Conservation (phyloP, 2,888 invertebrate species). For the Ormyrus labotus region DNA sequence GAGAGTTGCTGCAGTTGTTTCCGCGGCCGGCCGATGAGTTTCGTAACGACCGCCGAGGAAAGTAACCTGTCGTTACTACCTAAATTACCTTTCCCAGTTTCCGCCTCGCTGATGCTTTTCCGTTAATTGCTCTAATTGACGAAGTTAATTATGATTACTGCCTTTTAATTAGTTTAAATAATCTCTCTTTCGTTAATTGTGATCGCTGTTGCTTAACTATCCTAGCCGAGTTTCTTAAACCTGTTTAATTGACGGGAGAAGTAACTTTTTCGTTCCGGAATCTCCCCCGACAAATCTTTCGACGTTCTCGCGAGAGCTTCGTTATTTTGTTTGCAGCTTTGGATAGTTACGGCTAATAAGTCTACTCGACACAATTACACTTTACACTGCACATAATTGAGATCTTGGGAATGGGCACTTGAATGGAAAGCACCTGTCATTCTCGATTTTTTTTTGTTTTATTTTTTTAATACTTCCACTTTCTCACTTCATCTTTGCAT, state of each 20-base stretch:
- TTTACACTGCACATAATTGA: constrained; percentile 11
- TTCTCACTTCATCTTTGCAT: no score
- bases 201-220: no score
- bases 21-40: constrained; percentile 29
- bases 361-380: background rate
- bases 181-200: background rate
- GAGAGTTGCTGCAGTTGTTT: background rate
- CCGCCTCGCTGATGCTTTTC: background rate
- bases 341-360: background rate
- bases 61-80: constrained; percentile 30
- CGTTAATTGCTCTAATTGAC: constrained; percentile 35
- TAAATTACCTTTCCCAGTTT: constrained; percentile 21
- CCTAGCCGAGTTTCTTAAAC: no score
- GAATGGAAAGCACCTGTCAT: background rate
- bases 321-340: constrained; percentile 38
- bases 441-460: background rate
- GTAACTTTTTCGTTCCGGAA: background rate
- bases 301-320: background rate
- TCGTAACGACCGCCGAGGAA: constrained; percentile 5
- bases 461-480: no score
- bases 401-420: constrained; percentile 16
- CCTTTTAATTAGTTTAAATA: constrained; percentile 18
- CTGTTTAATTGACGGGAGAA: background rate
- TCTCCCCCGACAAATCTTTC: constrained; percentile 16
- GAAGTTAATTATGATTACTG: constrained; percentile 5